These are phyloP conservation scores for Sebastes minor DNA, from an alignment of 2,797 vertebrate genomes.

Conservation along the genomic window DNA sequence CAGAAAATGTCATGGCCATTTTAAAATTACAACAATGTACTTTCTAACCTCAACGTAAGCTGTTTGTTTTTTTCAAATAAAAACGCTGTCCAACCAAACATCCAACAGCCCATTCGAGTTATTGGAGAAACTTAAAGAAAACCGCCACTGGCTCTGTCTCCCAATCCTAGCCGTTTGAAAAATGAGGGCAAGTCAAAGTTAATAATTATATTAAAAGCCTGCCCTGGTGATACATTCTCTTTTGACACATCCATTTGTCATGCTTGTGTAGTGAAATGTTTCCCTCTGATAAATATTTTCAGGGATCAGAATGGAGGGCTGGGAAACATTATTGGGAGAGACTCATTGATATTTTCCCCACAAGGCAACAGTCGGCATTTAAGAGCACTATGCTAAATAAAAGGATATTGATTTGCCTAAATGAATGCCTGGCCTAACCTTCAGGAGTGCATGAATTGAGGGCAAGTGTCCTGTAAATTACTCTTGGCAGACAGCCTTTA, in stretches of 20 bases:
- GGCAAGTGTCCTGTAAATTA: conserved; percentile 51
- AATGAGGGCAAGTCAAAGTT: conserved; percentile 66
- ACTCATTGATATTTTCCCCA: conserved; percentile 62
- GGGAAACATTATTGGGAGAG: conserved; percentile 45
- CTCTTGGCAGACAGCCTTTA: conserved; percentile 28
- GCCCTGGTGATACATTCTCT: conserved; percentile 62
- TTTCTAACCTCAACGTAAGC: not conserved
- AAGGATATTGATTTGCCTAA: conserved; percentile 67
- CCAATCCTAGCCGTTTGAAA: conserved; percentile 41
- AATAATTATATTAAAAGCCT: conserved; percentile 77
- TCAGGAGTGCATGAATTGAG: conserved; percentile 53
- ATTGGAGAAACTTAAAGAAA: conserved; percentile 16
- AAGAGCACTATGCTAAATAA: conserved; percentile 71
- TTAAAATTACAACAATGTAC: not conserved
- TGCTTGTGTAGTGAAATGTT: conserved; percentile 52
- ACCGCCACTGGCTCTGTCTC: conserved; percentile 10
- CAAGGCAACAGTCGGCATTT: conserved; percentile 59
- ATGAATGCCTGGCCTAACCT: conserved; percentile 60
- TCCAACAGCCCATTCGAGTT: not conserved
- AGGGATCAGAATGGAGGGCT: conserved; percentile 57
- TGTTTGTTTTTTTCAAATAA: not conserved
- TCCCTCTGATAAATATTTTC: conserved; percentile 63
- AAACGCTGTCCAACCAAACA: not conserved
- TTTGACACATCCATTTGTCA: conserved; percentile 70
- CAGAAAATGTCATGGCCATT: not conserved